These are phyloP conservation scores for Rhyacophila brunnea DNA, from an alignment of 1,140 invertebrate species.

Conservation along the genomic window DNA sequence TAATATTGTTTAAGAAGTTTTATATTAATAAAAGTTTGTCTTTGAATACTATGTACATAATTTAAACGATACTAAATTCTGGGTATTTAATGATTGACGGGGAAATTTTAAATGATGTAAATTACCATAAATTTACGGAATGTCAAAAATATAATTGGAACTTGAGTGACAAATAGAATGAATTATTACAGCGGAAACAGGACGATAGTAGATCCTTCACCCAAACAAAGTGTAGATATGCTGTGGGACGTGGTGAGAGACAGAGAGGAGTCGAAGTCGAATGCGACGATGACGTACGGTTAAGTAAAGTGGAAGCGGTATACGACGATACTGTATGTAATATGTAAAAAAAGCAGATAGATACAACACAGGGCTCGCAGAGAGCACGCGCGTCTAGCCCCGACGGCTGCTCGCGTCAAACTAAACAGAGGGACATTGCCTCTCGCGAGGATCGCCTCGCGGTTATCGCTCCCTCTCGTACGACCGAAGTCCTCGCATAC, in stretches of 20 bases:
- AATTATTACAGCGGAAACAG: slow-evolving; percentile 21
- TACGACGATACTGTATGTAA: slow-evolving; percentile 1
- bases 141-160: not conserved
- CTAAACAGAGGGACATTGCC: slow-evolving; percentile 16
- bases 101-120: too few species aligned
- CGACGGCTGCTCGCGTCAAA: slow-evolving; percentile 36
- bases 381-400: slow-evolving; percentile 35
- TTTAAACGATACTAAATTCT: too few species aligned
- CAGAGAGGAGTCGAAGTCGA: slow-evolving; percentile 17
- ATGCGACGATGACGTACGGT: slow-evolving; percentile 4
- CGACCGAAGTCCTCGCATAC: slow-evolving; percentile 5
- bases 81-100: too few species aligned
- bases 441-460: slow-evolving; percentile 7
- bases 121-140: not conserved
- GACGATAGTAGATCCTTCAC: slow-evolving; percentile 21
- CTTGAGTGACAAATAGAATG: not conserved
- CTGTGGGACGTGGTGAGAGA: slow-evolving; percentile 1
- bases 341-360: slow-evolving; percentile 31
- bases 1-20: too few species aligned
- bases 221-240: slow-evolving; percentile 4
- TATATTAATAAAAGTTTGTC: too few species aligned
- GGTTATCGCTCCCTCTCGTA: slow-evolving; percentile 12
- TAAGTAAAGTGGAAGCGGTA: not conserved
- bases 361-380: slow-evolving; percentile 25
- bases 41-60: too few species aligned